Evolutionary conservation across 2,797 vertebrate species (phyloP).

Genomic region (Arnoldichthys spilopterus): DNA sequence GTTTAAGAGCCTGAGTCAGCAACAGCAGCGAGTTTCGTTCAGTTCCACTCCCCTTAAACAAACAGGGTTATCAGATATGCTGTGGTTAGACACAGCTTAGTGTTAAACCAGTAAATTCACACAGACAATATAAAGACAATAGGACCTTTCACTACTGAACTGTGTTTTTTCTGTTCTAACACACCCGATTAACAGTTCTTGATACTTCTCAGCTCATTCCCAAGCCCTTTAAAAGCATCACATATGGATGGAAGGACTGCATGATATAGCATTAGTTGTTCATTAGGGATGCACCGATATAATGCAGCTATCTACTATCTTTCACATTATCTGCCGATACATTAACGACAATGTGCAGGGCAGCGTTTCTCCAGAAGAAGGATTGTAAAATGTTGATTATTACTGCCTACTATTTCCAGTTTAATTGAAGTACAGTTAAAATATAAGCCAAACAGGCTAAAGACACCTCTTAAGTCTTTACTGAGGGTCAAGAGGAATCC

Average conservation of each 20-base stretch:
- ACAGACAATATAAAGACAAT: not conserved
- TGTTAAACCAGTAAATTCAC: not conserved
- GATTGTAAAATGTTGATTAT: too few relatives aligned
- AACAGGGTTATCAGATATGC: conserved; percentile 21
- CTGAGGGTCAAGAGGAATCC: not conserved
- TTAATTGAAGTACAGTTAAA: not conserved
- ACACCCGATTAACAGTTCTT: not conserved
- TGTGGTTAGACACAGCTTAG: not conserved
- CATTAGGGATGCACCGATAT: too few relatives aligned
- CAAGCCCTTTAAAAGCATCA: not conserved
- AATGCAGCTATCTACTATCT: too few relatives aligned
- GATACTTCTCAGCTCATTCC: not conserved
- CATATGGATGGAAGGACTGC: not conserved
- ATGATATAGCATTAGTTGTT: not conserved
- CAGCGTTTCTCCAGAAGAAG: too few relatives aligned
- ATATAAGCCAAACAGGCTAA: not conserved
- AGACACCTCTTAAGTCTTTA: not conserved
- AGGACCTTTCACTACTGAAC: not conserved
- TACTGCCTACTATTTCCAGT: not conserved
- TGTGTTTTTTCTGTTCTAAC: not conserved
- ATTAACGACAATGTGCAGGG: too few relatives aligned
- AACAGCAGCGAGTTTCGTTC: conserved; percentile 23
- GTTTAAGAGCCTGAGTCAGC: conserved; percentile 32
- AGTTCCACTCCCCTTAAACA: conserved; percentile 20
- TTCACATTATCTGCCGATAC: too few relatives aligned